Evolutionary conservation across 1,140 invertebrate species (phyloP), one percentile per base, ranked within the genome.

Genomic region (Achroia grisella): DNA sequence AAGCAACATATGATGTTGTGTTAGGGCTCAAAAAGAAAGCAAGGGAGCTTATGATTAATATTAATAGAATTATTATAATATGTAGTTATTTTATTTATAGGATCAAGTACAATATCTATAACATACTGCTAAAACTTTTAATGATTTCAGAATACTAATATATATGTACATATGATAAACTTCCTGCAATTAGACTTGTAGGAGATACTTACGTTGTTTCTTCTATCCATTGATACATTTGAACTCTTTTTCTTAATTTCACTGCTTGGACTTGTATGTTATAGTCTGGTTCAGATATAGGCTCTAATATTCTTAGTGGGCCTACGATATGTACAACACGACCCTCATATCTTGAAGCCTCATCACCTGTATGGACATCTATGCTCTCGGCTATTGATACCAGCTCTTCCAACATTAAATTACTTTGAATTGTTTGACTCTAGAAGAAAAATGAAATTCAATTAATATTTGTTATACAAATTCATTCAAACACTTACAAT

Each of bases 171-270:
- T n/a, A n/a, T n/a, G n/a, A n/a, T n/a, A n/a, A n/a, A n/a, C n/a
- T n/a, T 23, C 17, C 6, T 23, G 2, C 6, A 23, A 3, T 3
- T 23, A 23, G 17, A 23, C 17, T 3, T 23, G 17, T 2, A 23
- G 17, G 17, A 3, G 17, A 23, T 23, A 23, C 69, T 71, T 63
- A 85, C 81, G 67, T 74, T 13, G 89, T 84, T 61, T 95, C 93
- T 68, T 97, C 95, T 34, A 95, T 89, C 95, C 95, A 97, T 70
- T 97, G 95, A 71, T 93, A 97, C 93, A 97, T 96, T 77, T 97
- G 95, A 0, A 94, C 93, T 51, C 91, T 86, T 35, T 93, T 89
- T 54, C 91, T 91, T 13, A 95, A 71, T 59, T 93, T 93, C 0
- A 94, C 90, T 11, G 93, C 90, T 41, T 90, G 86, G 4, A 95